Evolutionary conservation across 2,888 invertebrate species (phyloP).

Genomic region (Epirrhoe tristata): DNA sequence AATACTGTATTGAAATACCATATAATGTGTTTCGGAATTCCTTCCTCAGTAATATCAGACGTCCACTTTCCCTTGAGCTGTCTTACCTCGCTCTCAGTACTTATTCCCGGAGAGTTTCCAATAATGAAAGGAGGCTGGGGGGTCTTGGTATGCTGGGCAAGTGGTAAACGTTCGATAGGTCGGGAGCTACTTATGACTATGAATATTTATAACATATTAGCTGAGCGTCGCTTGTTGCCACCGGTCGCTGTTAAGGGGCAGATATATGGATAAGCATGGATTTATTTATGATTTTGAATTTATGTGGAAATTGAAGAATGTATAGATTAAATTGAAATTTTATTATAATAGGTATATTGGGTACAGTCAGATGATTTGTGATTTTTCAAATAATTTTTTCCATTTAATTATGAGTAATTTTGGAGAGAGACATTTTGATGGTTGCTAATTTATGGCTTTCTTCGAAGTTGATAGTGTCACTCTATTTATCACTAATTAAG

Average conservation of each 20-base stretch:
- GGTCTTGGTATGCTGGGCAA: conserved; percentile 54
- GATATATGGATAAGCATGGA: conserved; percentile 38
- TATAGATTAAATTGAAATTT: not conserved
- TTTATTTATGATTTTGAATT: conserved; percentile 29
- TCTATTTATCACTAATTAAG: too few relatives aligned
- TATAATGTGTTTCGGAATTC: conserved; percentile 78
- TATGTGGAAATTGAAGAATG: conserved; percentile 1
- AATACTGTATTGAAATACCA: conserved; percentile 81
- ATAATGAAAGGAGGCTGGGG: conserved; percentile 38
- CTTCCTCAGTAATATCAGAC: conserved; percentile 61
- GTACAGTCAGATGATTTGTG: too few relatives aligned
- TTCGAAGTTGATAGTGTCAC: too few relatives aligned
- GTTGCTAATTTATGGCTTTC: too few relatives aligned
- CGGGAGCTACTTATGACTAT: conserved; percentile 80
- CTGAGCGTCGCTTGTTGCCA: conserved; percentile 69
- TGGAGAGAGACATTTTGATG: too few relatives aligned
- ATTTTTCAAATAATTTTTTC: too few relatives aligned
- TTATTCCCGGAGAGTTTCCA: conserved; percentile 29
- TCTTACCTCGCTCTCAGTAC: conserved; percentile 36
- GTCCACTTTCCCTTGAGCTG: conserved; percentile 55
- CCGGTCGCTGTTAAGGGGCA: conserved; percentile 67
- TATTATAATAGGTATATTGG: too few relatives aligned
- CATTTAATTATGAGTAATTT: too few relatives aligned
- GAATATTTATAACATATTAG: conserved; percentile 84
- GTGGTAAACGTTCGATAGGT: conserved; percentile 77